A percentile compares a stretch with the other conserved stretches of the same genome.
Evolutionary conservation across 2,113 vertebrate species (phyloP).

Genomic region (Larimichthys crocea): DNA sequence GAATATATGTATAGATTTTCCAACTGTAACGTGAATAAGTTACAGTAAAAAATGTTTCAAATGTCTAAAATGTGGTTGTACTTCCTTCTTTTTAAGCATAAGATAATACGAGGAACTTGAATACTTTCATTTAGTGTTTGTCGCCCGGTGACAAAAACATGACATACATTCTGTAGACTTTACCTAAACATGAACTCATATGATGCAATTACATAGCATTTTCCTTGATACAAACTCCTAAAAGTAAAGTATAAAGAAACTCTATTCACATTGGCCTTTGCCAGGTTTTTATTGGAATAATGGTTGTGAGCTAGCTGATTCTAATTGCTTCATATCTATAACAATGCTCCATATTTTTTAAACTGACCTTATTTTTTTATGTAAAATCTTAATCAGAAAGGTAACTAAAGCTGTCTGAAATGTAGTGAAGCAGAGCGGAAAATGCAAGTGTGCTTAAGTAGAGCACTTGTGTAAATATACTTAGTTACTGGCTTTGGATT

Average conservation of each 20-base stretch:
- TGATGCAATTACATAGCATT: not conserved
- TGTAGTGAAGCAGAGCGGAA: not conserved
- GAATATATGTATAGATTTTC: not conserved
- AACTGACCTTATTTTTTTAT: not conserved
- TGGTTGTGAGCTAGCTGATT: not conserved
- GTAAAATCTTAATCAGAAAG: too few relatives aligned
- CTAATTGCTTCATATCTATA: not conserved
- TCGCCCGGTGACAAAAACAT: not conserved
- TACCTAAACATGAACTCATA: not conserved
- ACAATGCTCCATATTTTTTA: not conserved
- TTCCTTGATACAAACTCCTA: not conserved
- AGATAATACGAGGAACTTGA: not conserved
- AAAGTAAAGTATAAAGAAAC: not conserved
- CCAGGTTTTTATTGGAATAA: not conserved
- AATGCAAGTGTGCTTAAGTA: not conserved
- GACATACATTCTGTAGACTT: not conserved
- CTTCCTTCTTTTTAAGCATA: not conserved
- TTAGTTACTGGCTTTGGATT: not conserved
- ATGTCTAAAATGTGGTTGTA: not conserved
- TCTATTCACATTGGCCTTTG: not conserved
- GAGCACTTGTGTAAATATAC: not conserved
- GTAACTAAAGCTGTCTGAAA: too few relatives aligned
- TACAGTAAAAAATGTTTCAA: not conserved
- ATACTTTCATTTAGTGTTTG: slow-evolving; percentile 7
- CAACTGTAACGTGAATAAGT: not conserved